Conservation (phyloP, 1,140 invertebrate species). For the Drosophila kohkoa region DNA sequence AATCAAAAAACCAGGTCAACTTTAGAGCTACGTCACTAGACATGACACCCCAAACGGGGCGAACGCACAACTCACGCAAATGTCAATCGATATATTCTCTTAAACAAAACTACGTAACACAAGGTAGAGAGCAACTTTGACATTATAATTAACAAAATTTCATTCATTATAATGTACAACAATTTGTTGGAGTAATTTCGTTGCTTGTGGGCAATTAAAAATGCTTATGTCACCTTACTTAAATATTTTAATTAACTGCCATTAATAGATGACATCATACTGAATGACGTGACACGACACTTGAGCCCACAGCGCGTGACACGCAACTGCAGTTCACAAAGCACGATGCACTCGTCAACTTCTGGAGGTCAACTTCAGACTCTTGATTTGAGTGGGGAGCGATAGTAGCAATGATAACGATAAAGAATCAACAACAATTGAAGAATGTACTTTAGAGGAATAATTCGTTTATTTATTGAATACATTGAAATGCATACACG, state of each 20-base stretch:
- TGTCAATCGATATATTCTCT: not conserved
- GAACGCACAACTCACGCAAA: conserved; percentile 2
- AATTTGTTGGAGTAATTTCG: not conserved
- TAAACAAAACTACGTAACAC: not conserved
- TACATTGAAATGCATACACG: conserved; percentile 85
- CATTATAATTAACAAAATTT: no score
- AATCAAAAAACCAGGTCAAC: conserved; percentile 2
- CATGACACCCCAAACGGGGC: not conserved
- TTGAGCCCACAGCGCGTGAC: not conserved
- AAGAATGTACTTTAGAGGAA: conserved; percentile 76
- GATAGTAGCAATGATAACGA: not conserved
- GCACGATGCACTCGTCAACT: not conserved
- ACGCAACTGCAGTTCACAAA: not conserved
- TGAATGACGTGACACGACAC: not conserved
- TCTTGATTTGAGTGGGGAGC: not conserved
- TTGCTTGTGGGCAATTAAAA: not conserved
- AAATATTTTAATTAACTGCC: not conserved
- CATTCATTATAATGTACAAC: not conserved
- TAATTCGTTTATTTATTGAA: conserved; percentile 84
- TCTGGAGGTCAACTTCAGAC: not conserved
- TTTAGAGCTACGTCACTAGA: conserved; percentile 1
- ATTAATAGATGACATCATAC: not conserved
- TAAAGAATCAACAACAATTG: conserved; percentile 26
- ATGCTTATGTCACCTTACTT: not conserved
- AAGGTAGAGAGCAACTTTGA: not conserved